Percentiles rank a stretch among this genome's conserved stretches.
Evolutionary conservation across 30 jellyfish, hydroid and myxozoan genomes (phyloP).

Genomic region (Mastigias papua): DNA sequence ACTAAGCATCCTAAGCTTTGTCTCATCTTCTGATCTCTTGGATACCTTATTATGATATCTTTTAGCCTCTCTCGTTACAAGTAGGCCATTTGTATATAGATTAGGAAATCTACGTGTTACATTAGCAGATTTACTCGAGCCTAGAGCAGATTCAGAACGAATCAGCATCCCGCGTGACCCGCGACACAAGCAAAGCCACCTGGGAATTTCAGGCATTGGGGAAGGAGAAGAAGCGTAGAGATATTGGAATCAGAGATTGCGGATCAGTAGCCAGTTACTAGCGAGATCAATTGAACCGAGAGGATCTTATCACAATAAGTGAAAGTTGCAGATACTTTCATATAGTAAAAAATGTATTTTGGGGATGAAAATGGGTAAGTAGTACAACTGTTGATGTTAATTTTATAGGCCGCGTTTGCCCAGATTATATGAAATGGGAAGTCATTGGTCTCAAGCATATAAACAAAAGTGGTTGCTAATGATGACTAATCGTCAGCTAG

Average conservation of each 20-base stretch:
- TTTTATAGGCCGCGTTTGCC: not conserved
- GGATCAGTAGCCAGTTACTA: not conserved
- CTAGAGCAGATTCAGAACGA: not conserved
- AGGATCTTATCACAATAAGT: not conserved
- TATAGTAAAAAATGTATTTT: slow-evolving; percentile 1
- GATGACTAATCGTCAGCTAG: not conserved
- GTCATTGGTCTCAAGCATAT: not conserved
- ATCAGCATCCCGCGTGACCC: slow-evolving; percentile 23
- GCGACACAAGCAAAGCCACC: slow-evolving; percentile 44
- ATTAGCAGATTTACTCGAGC: too few relatives aligned
- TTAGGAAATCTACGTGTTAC: too few relatives aligned
- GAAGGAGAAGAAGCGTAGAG: slow-evolving; percentile 1
- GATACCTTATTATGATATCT: too few relatives aligned
- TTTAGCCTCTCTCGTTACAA: too few relatives aligned
- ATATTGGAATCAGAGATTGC: not conserved
- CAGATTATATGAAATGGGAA: not conserved
- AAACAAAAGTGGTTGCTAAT: not conserved
- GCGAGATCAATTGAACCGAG: not conserved
- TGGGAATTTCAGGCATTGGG: slow-evolving; percentile 9
- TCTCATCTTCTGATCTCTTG: too few relatives aligned
- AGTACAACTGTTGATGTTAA: not conserved
- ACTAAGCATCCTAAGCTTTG: too few relatives aligned
- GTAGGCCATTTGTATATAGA: too few relatives aligned
- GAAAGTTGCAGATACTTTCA: not conserved
- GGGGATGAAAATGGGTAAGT: slow-evolving; percentile 66